These are phyloP conservation scores for Himalopsyche phryganea DNA, from an alignment of 1,140 invertebrate species.

Conservation along the genomic window DNA sequence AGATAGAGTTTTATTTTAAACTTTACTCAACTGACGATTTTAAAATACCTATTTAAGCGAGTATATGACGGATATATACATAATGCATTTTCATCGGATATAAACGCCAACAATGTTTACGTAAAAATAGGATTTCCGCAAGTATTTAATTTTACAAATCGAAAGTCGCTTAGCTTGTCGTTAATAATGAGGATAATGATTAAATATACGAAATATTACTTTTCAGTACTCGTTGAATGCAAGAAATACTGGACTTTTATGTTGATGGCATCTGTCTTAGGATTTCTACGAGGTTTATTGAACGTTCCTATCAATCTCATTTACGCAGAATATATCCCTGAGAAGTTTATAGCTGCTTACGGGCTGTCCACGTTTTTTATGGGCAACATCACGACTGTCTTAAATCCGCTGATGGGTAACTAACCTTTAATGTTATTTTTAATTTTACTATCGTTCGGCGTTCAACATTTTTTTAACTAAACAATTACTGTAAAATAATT, in stretches of 20 bases:
- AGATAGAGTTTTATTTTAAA: no score
- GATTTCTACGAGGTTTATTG: slow-evolving; percentile 53
- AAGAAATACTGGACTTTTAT: slow-evolving; percentile 42
- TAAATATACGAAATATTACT: not conserved
- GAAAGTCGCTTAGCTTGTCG: not conserved
- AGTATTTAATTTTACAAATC: no score
- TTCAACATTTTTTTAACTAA: no score
- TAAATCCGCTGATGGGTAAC: slow-evolving; percentile 7
- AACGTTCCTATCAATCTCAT: slow-evolving; percentile 56
- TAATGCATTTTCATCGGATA: no score
- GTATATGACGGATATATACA: no score
- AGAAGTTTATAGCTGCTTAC: slow-evolving; percentile 61
- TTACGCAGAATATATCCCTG: slow-evolving; percentile 58
- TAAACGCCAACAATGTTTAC: no score
- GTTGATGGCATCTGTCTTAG: slow-evolving; percentile 51
- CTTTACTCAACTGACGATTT: no score
- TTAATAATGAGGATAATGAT: slow-evolving; percentile 1
- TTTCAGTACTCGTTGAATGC: slow-evolving; percentile 41
- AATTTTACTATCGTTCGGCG: no score
- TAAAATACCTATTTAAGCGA: no score
- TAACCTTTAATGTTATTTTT: no score
- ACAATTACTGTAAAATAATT: no score
- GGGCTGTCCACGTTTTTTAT: slow-evolving; percentile 59
- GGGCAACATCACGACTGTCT: slow-evolving; percentile 40
- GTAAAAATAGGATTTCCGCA: no score